Evolutionary conservation across 2,113 vertebrate species (phyloP).

Genomic region (Ptyas mucosa): DNA sequence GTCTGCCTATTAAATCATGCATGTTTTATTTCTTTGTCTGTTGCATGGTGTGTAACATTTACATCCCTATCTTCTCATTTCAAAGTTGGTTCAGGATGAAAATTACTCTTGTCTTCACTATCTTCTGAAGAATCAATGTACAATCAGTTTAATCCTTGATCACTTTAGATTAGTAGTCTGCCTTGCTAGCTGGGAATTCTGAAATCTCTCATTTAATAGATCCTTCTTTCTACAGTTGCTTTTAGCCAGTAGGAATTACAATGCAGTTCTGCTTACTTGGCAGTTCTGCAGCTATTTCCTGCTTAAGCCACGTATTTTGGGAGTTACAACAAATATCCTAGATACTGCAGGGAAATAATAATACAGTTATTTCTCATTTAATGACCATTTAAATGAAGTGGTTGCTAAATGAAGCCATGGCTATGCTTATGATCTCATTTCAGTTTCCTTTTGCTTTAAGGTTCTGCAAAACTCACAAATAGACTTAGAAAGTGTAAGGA

Average conservation of each 20-base stretch:
- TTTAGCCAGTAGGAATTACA: not conserved
- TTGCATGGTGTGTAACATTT: conserved; percentile 46
- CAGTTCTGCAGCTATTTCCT: not conserved
- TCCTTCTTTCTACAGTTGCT: not conserved
- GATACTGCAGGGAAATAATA: conserved; percentile 1
- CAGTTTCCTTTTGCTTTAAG: not conserved
- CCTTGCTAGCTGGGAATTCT: not conserved
- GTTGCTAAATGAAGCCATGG: not conserved
- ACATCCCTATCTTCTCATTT: conserved; percentile 28
- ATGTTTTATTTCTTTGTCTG: conserved; percentile 40
- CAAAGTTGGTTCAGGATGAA: not conserved
- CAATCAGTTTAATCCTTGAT: not conserved
- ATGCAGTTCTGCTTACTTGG: not conserved
- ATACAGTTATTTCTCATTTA: not conserved
- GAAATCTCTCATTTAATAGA: not conserved
- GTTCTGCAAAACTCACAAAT: not conserved
- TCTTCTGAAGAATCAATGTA: not conserved
- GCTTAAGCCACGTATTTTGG: not conserved
- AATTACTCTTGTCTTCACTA: not conserved
- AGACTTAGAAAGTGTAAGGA: not conserved
- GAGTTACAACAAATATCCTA: conserved; percentile 8
- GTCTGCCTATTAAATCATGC: conserved; percentile 43
- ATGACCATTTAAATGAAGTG: not conserved
- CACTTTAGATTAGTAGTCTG: not conserved
- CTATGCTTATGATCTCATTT: not conserved